phyloP scores from a whole-genome alignment of 1,140 invertebrate species.

The Stegodyphus mimosarum region DNA sequence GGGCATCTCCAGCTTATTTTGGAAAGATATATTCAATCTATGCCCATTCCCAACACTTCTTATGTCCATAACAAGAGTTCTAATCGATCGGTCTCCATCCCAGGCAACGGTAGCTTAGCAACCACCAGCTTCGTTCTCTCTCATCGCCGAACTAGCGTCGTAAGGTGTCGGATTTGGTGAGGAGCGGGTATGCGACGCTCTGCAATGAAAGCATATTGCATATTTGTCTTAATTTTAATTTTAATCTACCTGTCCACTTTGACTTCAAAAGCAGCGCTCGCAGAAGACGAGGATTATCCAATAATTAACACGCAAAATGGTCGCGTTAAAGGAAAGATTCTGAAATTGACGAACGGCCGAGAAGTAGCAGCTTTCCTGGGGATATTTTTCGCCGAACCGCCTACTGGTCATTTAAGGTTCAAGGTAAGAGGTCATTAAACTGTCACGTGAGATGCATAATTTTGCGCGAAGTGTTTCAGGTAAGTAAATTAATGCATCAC shows the following conservation, averaged over 20 bases:
- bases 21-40: too few relatives aligned
- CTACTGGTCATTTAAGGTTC: conserved; percentile 78
- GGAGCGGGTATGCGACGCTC: background rate
- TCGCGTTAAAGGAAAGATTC: conserved; percentile 15
- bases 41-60: background rate
- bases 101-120: conserved; percentile 48
- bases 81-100: conserved; percentile 27
- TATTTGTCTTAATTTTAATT: background rate
- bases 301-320: background rate
- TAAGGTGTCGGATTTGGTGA: background rate
- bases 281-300: conserved; percentile 8
- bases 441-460: too few relatives aligned
- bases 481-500: too few relatives aligned
- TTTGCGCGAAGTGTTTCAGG: too few relatives aligned
- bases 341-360: conserved; percentile 28
- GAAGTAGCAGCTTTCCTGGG: conserved; percentile 71
- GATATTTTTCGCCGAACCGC: conserved; percentile 88
- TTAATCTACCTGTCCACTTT: background rate
- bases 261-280: background rate
- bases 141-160: background rate
- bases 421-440: conserved; percentile 25
- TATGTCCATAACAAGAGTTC: background rate
- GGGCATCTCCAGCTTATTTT: too few relatives aligned
- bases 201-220: background rate
- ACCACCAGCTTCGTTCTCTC: conserved; percentile 10